Percentiles rank a stretch among this genome's conserved stretches.
Conservation (phyloP, 2,113 vertebrate species). For the Bostrychus sinensis region DNA sequence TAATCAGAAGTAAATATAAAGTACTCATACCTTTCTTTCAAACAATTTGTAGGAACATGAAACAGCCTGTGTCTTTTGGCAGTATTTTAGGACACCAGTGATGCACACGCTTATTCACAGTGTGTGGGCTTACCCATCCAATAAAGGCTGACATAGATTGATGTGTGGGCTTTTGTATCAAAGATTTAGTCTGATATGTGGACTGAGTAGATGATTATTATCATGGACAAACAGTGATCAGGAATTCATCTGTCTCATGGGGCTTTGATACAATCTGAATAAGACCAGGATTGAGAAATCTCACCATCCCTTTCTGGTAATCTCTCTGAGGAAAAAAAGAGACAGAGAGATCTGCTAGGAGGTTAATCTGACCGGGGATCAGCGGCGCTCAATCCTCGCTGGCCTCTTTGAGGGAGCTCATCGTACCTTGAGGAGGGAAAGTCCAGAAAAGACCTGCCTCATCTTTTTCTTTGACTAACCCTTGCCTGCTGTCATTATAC, state of each 20-base stretch:
- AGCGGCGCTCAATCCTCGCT: constrained; percentile 62
- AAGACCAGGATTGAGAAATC: constrained; percentile 62
- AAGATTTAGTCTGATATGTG: constrained; percentile 58
- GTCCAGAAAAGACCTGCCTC: constrained; percentile 59
- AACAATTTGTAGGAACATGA: neutral
- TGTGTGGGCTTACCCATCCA: constrained; percentile 38
- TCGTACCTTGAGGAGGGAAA: constrained; percentile 48
- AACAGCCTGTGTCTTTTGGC: neutral
- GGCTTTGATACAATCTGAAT: constrained; percentile 72
- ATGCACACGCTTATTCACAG: constrained; percentile 37
- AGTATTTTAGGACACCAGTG: constrained; percentile 23
- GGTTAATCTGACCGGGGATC: constrained; percentile 74
- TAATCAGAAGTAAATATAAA: neutral
- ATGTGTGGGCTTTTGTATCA: constrained; percentile 59
- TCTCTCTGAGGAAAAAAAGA: constrained; percentile 38
- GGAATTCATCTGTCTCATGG: constrained; percentile 68
- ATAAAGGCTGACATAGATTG: constrained; percentile 67
- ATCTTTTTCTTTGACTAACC: constrained; percentile 41
- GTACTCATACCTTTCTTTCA: neutral
- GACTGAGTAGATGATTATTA: constrained; percentile 70
- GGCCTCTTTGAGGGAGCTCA: constrained; percentile 68
- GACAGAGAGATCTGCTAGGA: constrained; percentile 45
- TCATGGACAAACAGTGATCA: constrained; percentile 68
- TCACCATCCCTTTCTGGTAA: constrained; percentile 48
- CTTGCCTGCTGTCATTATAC: constrained; percentile 50